A percentile compares a stretch with the other conserved stretches of the same genome.
phyloP scores from a whole-genome alignment of 2,797 vertebrate genomes.

The Platalea minor region DNA sequence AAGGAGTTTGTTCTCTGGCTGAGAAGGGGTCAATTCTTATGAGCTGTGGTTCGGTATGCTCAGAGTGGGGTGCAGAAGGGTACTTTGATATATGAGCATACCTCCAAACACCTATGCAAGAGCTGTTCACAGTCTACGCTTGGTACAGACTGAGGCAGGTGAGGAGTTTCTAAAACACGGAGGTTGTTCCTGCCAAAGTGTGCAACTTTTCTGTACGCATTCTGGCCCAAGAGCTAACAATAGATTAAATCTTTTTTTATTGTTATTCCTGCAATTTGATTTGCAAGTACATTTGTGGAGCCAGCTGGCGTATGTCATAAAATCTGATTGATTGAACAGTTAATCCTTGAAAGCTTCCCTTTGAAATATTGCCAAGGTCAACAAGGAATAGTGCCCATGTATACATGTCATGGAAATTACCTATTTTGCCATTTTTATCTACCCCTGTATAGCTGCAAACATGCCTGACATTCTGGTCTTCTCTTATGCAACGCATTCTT shows the following conservation, averaged over 20 bases:
- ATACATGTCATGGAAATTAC: slow-evolving; percentile 5
- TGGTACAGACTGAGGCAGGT: not conserved
- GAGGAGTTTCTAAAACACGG: not conserved
- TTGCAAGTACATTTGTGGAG: slow-evolving; percentile 25
- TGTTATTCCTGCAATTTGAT: slow-evolving; percentile 28
- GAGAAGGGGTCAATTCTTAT: not conserved
- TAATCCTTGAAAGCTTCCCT: slow-evolving; percentile 52
- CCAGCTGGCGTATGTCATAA: slow-evolving; percentile 38
- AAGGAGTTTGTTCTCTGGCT: not conserved
- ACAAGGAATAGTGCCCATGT: not conserved
- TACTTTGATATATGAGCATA: not conserved
- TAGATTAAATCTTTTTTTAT: not conserved
- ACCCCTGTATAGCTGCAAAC: not conserved
- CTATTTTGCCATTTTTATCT: slow-evolving; percentile 41
- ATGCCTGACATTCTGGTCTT: not conserved
- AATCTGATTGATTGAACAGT: slow-evolving; percentile 64
- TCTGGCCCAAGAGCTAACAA: slow-evolving; percentile 9
- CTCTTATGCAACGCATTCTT: rapidly evolving
- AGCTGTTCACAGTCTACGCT: not conserved
- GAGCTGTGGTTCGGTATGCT: not conserved
- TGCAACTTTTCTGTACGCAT: not conserved
- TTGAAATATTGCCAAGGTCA: slow-evolving; percentile 61
- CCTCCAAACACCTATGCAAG: not conserved
- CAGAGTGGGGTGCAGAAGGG: rapidly evolving
- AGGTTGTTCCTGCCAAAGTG: not conserved